Conservation (phyloP, 2,797 vertebrate genomes). For the Xerus rutilus region DNA sequence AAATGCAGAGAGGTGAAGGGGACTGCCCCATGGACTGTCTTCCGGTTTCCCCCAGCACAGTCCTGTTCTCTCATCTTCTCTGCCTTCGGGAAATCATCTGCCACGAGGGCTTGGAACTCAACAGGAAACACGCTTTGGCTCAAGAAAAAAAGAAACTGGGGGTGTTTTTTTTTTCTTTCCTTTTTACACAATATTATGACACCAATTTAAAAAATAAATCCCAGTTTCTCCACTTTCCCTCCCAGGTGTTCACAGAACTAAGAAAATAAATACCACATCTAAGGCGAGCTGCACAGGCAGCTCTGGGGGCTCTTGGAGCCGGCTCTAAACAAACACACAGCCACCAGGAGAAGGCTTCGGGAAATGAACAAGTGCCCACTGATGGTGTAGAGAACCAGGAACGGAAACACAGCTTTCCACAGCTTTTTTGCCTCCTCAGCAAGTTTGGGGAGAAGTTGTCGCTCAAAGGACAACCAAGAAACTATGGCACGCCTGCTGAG, state of each 20-base stretch:
- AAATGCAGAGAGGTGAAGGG: not conserved
- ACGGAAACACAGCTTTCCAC: conserved; percentile 75
- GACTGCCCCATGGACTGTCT: not conserved
- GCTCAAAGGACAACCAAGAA: conserved; percentile 76
- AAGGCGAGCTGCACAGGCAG: conserved; percentile 44
- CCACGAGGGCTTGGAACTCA: conserved; percentile 72
- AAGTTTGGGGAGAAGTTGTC: conserved; percentile 57
- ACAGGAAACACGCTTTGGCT: conserved; percentile 72
- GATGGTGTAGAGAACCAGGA: conserved; percentile 80
- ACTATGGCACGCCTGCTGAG: conserved; percentile 15
- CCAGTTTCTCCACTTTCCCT: conserved; percentile 67
- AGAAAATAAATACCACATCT: conserved; percentile 87
- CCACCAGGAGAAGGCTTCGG: conserved; percentile 51
- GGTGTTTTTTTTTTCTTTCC: not conserved
- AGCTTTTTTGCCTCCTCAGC: conserved; percentile 69
- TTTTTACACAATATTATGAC: conserved; percentile 79
- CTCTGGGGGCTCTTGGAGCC: conserved; percentile 52
- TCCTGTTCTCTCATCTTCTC: not conserved
- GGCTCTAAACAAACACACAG: conserved; percentile 66
- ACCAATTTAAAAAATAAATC: conserved; percentile 80
- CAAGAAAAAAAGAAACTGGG: conserved; percentile 66
- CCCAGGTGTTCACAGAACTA: conserved; percentile 78
- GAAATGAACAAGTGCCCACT: conserved; percentile 73
- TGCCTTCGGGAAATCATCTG: conserved; percentile 59
- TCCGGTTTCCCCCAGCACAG: not conserved